These are phyloP conservation scores for Lepisosteus osseus DNA, from an alignment of 2,113 vertebrate genomes.

Conservation along the genomic window DNA sequence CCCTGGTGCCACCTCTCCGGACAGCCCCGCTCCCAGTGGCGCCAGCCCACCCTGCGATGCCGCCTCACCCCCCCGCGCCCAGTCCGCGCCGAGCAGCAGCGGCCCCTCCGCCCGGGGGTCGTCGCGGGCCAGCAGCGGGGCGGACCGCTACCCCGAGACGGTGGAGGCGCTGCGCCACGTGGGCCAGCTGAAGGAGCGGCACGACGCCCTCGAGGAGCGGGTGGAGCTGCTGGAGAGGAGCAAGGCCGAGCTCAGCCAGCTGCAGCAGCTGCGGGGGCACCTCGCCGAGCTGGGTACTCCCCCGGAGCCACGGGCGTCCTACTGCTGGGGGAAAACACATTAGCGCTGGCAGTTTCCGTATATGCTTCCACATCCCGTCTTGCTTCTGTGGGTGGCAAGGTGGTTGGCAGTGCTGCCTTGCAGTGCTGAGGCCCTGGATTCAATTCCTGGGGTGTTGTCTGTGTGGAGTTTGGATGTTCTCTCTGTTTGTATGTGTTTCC, in stretches of 20 bases:
- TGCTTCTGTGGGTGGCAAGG: too few species aligned
- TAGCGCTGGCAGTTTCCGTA: too few species aligned
- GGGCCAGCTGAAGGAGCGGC: slow-evolving; percentile 42
- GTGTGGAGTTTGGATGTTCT: too few species aligned
- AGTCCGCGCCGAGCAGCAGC: not conserved
- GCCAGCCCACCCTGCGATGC: rapidly evolving
- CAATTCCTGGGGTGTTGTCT: too few species aligned
- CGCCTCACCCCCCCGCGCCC: not conserved
- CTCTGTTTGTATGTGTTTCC: too few species aligned
- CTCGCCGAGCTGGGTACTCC: slow-evolving; percentile 32
- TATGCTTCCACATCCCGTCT: too few species aligned
- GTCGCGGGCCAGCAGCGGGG: not conserved
- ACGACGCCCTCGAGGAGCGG: slow-evolving; percentile 46
- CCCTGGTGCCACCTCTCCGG: not conserved
- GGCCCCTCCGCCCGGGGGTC: not conserved
- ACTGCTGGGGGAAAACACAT: too few species aligned
- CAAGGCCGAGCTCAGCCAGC: slow-evolving; percentile 38
- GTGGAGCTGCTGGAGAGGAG: slow-evolving; percentile 48
- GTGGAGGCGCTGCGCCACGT: slow-evolving; percentile 53
- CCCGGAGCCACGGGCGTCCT: too few species aligned
- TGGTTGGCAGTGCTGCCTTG: too few species aligned
- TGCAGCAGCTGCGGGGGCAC: slow-evolving; percentile 54
- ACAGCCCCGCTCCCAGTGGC: not conserved
- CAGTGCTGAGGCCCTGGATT: too few species aligned
- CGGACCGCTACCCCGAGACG: slow-evolving; percentile 28